Base-by-base conservation (phyloP, 2,797 vertebrate species). In the Phalanger gymnotis region DNA sequence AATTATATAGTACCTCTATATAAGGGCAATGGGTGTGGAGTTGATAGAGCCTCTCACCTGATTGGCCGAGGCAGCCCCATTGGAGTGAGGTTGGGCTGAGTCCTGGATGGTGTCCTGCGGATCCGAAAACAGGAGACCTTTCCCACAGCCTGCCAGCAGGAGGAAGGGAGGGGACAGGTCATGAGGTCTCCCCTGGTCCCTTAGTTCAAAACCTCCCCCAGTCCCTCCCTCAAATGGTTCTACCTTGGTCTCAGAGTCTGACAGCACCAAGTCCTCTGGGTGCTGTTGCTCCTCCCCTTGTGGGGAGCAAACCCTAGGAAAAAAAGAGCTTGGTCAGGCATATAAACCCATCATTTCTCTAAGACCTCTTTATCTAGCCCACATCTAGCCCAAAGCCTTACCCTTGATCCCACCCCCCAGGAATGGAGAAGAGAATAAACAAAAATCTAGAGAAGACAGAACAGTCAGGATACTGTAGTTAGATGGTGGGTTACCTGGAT, bases 91-190 rank as follows among this genome's bases (percentile, higher is more conserved):
- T 99, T 99, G 97, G 98, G 98, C 95, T 99, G 99, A 91, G 99
- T 98, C 98, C 99, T 99, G 57, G 98, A 98, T 28, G 99, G 98
- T 47, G 99, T 98, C 98, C 98, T 99, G 11, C 99, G 98, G 96
- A 99, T 99, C 96, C 99, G 98, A 96, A 99, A 99, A 87, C 98
- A 98, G 1, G 99, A 99, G 92, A 99, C 99, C 89, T 99, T 99
- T 91, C 99, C 98, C 94, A 97, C 97, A 61, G 98, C 97, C 96
- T 98, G 98, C n/a, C 97, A 96, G 98, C 99, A 98, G 53, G 90
- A 95, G 89, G 52, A 90, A 90, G 14, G 91, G 25, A 93, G n/a
- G 95, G 11, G 93, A 87, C 91, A 91, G 40, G 22, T 95, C 58
- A 55, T 52, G n/a, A 81, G 31, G 34, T 91, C 16, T 90, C 92